Percentiles rank a stretch among this genome's conserved stretches.
Conservation (phyloP, 2,797 vertebrate genomes). For the Chloroceryle inda region DNA sequence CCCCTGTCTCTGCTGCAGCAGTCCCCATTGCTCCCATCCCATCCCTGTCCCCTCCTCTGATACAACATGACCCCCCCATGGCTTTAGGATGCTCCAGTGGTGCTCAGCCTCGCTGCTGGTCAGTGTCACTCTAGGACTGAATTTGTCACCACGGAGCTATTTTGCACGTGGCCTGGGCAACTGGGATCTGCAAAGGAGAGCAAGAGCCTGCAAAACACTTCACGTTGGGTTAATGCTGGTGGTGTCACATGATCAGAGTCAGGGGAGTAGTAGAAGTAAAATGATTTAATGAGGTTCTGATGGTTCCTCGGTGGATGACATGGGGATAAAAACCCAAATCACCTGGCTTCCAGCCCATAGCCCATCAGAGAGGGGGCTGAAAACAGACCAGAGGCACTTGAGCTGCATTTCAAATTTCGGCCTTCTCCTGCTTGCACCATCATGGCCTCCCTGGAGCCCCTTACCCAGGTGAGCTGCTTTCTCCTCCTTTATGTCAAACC, state of each 20-base stretch:
- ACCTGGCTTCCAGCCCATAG: slow-evolving; percentile 4
- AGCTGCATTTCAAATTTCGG: background rate
- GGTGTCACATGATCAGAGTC: slow-evolving; percentile 9
- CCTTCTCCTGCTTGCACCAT: background rate
- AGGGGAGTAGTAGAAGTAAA: slow-evolving; percentile 20
- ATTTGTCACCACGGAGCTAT: background rate
- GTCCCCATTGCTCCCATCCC: background rate
- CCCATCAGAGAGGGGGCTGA: background rate
- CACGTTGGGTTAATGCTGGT: background rate
- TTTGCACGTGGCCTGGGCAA: slow-evolving; percentile 23
- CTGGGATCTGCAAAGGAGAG: background rate
- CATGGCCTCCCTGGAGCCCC: background rate
- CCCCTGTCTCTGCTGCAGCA: too few relatives aligned
- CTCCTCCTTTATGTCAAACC: background rate
- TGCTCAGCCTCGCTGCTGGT: background rate
- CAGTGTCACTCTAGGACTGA: background rate
- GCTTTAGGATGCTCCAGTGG: background rate
- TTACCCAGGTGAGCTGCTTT: background rate
- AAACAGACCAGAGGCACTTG: background rate
- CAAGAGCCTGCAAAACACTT: background rate
- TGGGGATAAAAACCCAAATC: background rate
- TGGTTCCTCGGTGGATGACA: background rate
- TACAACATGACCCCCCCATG: background rate
- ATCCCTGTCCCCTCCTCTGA: background rate
- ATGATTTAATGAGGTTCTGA: background rate